Evolutionary conservation across 1,140 invertebrate genomes (phyloP).

Genomic region (Bursaphelenchus mucronatus): DNA sequence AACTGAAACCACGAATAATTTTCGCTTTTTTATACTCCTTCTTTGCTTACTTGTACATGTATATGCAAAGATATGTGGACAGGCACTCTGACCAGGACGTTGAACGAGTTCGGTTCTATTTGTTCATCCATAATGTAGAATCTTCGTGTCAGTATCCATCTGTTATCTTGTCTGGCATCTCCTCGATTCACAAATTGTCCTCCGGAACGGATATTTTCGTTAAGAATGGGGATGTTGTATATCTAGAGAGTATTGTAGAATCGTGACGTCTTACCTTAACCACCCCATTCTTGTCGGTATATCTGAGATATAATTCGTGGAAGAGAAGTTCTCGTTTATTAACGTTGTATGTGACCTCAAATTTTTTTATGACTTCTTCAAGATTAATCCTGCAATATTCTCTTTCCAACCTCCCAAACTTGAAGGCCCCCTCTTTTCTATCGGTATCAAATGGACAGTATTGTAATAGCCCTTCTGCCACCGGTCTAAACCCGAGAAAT

Average conservation of each 20-base stretch:
- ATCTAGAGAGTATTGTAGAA: conserved; percentile 34
- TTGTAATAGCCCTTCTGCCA: conserved; percentile 32
- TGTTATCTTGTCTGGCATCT: conserved; percentile 24
- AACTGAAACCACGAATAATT: conserved; percentile 31
- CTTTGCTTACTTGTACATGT: conserved; percentile 44
- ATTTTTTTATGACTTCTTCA: conserved; percentile 28
- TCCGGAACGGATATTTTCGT: conserved; percentile 44
- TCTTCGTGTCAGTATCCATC: conserved; percentile 41
- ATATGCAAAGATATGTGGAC: conserved; percentile 58
- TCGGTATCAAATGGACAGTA: conserved; percentile 26
- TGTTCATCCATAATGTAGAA: conserved; percentile 51
- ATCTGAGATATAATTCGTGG: conserved; percentile 45
- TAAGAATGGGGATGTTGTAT: conserved; percentile 48
- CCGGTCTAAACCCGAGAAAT: conserved; percentile 38
- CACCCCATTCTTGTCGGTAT: conserved; percentile 24
- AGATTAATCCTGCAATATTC: conserved; percentile 35
- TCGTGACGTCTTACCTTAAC: conserved; percentile 4
- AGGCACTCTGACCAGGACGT: conserved; percentile 43
- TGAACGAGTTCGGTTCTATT: conserved; percentile 14
- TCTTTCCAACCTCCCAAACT: conserved; percentile 41
- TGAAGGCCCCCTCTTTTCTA: conserved; percentile 27
- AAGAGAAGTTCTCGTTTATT: conserved; percentile 23
- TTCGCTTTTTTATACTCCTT: no score
- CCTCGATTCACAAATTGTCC: conserved; percentile 39
- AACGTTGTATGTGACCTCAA: neutral